Evolutionary conservation across 1,140 invertebrate genomes (phyloP).

Genomic region (Euura lappo): DNA sequence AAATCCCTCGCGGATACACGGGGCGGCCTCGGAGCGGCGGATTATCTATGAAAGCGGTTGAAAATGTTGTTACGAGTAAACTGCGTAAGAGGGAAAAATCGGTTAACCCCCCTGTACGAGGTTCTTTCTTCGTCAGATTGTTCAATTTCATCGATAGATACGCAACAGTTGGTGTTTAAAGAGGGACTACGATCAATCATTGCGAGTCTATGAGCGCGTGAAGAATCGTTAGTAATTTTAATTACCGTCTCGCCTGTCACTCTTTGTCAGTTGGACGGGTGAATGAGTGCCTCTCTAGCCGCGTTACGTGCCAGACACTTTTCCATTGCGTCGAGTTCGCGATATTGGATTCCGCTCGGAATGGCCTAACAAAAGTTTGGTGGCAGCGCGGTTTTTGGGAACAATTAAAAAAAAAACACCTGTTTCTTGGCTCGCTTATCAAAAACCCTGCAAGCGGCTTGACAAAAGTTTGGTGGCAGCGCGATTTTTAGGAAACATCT

Average conservation of each 20-base stretch:
- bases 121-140: not conserved
- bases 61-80: conserved; percentile 2
- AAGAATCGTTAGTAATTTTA: not conserved
- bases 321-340: too few relatives aligned
- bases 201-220: too few relatives aligned
- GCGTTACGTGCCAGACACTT: not conserved
- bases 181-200: too few relatives aligned
- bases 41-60: conserved; percentile 4
- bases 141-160: not conserved
- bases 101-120: not conserved
- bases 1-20: not conserved
- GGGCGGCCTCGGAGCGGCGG: not conserved
- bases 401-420: too few relatives aligned
- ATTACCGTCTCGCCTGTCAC: not conserved
- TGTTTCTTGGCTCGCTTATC: too few relatives aligned
- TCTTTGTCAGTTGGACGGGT: not conserved
- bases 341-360: too few relatives aligned
- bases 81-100: conserved; percentile 3
- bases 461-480: too few relatives aligned
- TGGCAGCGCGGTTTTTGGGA: too few relatives aligned
- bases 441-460: too few relatives aligned
- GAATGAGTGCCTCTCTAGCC: not conserved
- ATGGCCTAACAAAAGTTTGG: too few relatives aligned
- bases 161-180: not conserved
- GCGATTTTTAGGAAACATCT: too few relatives aligned